A percentile compares a stretch with the other conserved stretches of the same genome.
Conservation (phyloP, 2,113 vertebrate species). For the Cyphomyrus discorhynchus region DNA sequence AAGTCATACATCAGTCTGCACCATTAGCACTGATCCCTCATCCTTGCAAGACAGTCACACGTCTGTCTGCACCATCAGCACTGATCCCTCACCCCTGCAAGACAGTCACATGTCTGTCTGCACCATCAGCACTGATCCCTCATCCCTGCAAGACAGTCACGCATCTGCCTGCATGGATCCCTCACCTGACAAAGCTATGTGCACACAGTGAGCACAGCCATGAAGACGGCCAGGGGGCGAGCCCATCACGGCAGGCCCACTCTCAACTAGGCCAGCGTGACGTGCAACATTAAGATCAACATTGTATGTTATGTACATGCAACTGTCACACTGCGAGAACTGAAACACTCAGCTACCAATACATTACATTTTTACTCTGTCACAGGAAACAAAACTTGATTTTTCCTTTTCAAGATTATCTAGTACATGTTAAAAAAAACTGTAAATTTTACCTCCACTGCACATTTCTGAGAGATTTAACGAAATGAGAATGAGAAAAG, state of each 20-base stretch:
- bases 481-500: not conserved
- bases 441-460: no score
- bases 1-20: not conserved
- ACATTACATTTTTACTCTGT: not conserved
- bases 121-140: slow-evolving; percentile 11
- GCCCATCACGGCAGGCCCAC: not conserved
- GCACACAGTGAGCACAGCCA: not conserved
- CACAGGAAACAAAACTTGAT: no score
- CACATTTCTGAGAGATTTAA: not conserved
- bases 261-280: not conserved
- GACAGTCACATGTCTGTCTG: not conserved
- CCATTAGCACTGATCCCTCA: slow-evolving; percentile 35
- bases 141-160: slow-evolving; percentile 67
- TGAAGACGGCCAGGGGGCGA: not conserved
- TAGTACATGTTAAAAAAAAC: no score
- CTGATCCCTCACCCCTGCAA: slow-evolving; percentile 67
- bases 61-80: not conserved
- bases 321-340: not conserved
- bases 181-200: not conserved
- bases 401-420: no score
- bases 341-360: not conserved
- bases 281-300: not conserved
- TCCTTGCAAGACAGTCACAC: slow-evolving; percentile 61
- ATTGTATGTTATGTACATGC: not conserved
- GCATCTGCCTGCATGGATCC: not conserved